Conservation (phyloP, 37 sponge, comb jelly and placozoan genomes). For the Oscarella lobularis region DNA sequence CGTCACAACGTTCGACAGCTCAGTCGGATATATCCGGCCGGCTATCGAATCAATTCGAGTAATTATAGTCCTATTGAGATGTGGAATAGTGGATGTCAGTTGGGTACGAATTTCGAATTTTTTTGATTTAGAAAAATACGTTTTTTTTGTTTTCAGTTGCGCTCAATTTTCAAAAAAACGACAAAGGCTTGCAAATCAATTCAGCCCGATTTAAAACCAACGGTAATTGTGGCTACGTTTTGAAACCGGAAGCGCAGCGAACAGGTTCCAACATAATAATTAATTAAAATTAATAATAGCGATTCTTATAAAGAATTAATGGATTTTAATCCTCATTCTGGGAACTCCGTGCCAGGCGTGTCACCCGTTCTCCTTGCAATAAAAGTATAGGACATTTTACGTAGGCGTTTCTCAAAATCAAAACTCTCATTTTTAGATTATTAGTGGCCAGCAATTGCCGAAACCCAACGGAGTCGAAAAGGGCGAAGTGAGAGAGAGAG, state of each 20-base stretch:
- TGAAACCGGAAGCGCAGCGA: slow-evolving; percentile 64
- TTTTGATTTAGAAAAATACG: too few species aligned
- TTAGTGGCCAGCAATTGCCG: background rate
- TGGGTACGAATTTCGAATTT: slow-evolving; percentile 18
- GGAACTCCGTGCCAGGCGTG: too few species aligned
- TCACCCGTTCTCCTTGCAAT: too few species aligned
- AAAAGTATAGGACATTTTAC: too few species aligned
- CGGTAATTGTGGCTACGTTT: slow-evolving; percentile 37
- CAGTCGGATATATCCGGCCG: slow-evolving; percentile 73
- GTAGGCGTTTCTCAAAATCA: too few species aligned
- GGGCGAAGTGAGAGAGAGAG: too few species aligned
- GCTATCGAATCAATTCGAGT: slow-evolving; percentile 61
- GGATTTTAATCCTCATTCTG: too few species aligned
- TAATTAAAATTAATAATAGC: too few species aligned
- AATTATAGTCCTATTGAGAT: slow-evolving; percentile 73
- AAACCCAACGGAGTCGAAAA: slow-evolving; percentile 5
- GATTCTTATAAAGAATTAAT: too few species aligned
- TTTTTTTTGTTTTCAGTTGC: slow-evolving; percentile 37
- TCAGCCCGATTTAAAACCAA: slow-evolving; percentile 72
- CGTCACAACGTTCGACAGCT: slow-evolving; percentile 66
- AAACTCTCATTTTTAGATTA: too few species aligned
- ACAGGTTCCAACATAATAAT: background rate
- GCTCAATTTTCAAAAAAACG: slow-evolving; percentile 79
- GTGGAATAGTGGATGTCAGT: slow-evolving; percentile 87
- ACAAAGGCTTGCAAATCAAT: slow-evolving; percentile 67